Evolutionary conservation across 2,888 invertebrate genomes (phyloP).

Genomic region (Atrina japonica): DNA sequence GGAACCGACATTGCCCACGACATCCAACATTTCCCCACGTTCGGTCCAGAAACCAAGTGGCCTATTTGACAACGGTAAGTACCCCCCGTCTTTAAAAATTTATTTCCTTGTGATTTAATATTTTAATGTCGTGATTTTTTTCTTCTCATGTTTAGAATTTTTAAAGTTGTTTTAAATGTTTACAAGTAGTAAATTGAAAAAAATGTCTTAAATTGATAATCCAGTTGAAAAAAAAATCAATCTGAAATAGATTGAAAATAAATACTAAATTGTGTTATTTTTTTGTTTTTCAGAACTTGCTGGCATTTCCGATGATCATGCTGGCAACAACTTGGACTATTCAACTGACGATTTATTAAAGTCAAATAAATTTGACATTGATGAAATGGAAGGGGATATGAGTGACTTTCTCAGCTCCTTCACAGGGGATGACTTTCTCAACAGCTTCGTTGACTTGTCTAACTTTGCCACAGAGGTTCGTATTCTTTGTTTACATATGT

Average conservation of each 20-base stretch:
- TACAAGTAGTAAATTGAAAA: no score
- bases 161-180: no score
- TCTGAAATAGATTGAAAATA: no score
- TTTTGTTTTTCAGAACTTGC: conserved; percentile 28
- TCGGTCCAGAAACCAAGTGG: conserved; percentile 74
- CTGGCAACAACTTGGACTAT: conserved; percentile 20
- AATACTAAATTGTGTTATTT: no score
- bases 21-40: conserved; percentile 69
- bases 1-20: conserved; percentile 49
- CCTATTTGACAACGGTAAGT: conserved; percentile 76
- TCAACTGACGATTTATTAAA: conserved; percentile 16
- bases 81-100: no score
- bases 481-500: conserved; percentile 8
- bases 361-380: conserved; percentile 18
- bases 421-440: conserved; percentile 57
- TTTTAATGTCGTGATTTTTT: no score
- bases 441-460: conserved; percentile 71
- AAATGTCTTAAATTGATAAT: no score
- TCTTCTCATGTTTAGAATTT: neutral
- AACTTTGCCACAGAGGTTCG: conserved; percentile 61
- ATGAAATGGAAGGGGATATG: conserved; percentile 34
- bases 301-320: conserved; percentile 34
- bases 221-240: no score
- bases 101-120: no score
- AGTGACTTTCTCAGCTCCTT: conserved; percentile 31